These are phyloP conservation scores for Cyanoliseus patagonus DNA, from an alignment of 2,113 vertebrate genomes.

Conservation along the genomic window DNA sequence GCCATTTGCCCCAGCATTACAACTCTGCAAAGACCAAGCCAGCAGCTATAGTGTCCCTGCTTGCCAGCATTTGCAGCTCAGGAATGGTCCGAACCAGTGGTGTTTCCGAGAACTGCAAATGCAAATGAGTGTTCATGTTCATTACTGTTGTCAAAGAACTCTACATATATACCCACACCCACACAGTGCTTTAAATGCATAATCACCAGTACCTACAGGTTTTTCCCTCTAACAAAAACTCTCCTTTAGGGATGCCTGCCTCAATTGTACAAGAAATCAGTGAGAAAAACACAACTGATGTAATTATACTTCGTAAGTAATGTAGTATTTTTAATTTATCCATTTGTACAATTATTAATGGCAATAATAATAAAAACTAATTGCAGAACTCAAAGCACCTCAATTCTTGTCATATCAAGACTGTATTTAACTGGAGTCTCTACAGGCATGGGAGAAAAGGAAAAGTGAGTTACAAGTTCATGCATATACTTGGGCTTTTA, in stretches of 20 bases:
- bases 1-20: rapidly evolving
- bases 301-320: not conserved
- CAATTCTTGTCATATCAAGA: not conserved
- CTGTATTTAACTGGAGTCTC: not conserved
- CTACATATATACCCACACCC: not conserved
- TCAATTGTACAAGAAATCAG: not conserved
- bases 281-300: not conserved
- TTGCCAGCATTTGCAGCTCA: not conserved
- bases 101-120: not conserved
- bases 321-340: not conserved
- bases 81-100: not conserved
- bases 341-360: not conserved
- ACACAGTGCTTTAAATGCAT: not conserved
- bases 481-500: not conserved
- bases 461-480: not conserved
- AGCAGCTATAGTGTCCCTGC: not conserved
- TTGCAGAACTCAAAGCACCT: not conserved
- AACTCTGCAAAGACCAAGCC: not conserved
- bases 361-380: not conserved
- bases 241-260: not conserved
- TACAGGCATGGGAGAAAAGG: not conserved
- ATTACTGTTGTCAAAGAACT: not conserved
- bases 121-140: not conserved
- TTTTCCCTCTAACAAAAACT: not conserved
- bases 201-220: not conserved